phyloP scores from a whole-genome alignment of 2,888 invertebrate genomes.

The Leucania comma region DNA sequence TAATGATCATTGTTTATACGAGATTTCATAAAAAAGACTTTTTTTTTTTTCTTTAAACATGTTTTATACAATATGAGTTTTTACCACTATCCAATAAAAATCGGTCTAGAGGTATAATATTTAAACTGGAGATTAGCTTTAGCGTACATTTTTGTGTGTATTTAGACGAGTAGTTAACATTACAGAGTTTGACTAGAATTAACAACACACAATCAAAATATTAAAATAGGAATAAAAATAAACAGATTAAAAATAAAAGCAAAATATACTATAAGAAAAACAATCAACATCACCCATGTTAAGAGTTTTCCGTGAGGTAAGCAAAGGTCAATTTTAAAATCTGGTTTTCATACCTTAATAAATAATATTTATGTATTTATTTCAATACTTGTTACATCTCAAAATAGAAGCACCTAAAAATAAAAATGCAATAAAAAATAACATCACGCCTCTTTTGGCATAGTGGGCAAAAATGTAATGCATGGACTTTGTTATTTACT shows the following conservation, averaged over 20 bases:
- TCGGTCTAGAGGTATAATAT: too few relatives aligned
- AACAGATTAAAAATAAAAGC: background rate
- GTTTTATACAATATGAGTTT: background rate
- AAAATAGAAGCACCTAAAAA: background rate
- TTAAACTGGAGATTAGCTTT: background rate
- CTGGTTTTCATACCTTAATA: too few relatives aligned
- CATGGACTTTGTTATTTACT: background rate
- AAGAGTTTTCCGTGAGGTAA: background rate
- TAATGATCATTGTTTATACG: too few relatives aligned
- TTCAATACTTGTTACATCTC: background rate
- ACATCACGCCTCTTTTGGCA: conserved; percentile 18
- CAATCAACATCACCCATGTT: background rate
- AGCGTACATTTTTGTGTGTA: background rate
- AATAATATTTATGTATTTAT: too few relatives aligned
- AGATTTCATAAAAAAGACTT: too few relatives aligned
- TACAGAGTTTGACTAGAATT: conserved; percentile 27
- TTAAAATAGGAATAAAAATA: background rate
- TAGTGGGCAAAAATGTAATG: background rate
- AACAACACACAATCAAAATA: background rate
- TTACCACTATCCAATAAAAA: too few relatives aligned
- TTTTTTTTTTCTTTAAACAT: background rate
- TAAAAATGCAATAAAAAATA: conserved; percentile 10
- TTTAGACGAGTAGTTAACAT: background rate
- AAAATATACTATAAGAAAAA: conserved; percentile 1
- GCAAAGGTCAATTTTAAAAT: too few relatives aligned